Evolutionary conservation across 2,888 invertebrate genomes (phyloP).

Genomic region (Trissolcus brochymenae): DNA sequence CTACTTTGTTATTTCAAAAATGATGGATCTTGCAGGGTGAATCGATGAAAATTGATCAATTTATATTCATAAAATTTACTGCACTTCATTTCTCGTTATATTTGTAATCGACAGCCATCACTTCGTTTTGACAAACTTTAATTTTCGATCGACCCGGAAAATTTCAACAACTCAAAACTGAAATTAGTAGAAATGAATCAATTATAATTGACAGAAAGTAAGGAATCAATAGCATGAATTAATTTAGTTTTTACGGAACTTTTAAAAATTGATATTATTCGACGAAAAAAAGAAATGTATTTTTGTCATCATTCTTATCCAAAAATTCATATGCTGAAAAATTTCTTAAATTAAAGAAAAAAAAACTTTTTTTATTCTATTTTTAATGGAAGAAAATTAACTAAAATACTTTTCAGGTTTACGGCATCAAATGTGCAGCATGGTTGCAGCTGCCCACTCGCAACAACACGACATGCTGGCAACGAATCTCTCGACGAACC

Average conservation of each 20-base stretch:
- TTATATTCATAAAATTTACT: background rate
- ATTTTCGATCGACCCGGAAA: conserved; percentile 34
- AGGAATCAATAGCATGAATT: conserved; percentile 35
- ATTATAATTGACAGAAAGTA: conserved; percentile 43
- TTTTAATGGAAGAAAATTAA: too few relatives aligned
- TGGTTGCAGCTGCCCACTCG: conserved; percentile 82
- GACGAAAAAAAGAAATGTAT: background rate
- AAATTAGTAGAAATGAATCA: conserved; percentile 39
- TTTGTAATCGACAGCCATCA: conserved; percentile 38
- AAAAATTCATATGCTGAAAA: background rate
- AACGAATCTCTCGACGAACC: conserved; percentile 76
- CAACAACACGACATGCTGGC: conserved; percentile 77
- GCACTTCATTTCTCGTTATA: conserved; percentile 20
- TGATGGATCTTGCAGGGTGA: background rate
- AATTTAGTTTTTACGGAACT: conserved; percentile 22
- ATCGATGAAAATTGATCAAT: conserved; percentile 2
- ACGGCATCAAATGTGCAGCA: conserved; percentile 90
- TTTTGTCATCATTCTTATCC: background rate
- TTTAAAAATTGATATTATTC: conserved; percentile 12
- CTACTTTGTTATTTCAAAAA: background rate
- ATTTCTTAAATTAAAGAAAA: background rate
- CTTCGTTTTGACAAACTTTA: conserved; percentile 28
- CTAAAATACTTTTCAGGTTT: conserved; percentile 76
- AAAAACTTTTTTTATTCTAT: too few relatives aligned
- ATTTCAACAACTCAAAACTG: conserved; percentile 39